These are phyloP conservation scores for Chaetogeoica ovagalla DNA, from an alignment of 2,888 invertebrate genomes.

Conservation along the genomic window DNA sequence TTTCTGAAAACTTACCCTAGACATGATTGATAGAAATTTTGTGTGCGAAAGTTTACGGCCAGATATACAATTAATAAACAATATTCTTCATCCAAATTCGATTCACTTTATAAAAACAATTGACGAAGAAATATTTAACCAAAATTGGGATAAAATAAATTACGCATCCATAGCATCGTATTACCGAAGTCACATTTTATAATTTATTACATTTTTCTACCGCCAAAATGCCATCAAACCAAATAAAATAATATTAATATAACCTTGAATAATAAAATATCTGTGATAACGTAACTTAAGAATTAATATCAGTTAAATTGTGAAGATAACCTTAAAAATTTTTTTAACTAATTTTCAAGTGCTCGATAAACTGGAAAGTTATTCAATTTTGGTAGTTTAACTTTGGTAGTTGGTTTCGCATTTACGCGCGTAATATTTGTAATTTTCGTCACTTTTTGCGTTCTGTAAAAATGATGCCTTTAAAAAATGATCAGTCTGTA, in stretches of 20 bases:
- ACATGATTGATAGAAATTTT: background rate
- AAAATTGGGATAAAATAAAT: background rate
- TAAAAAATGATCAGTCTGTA: background rate
- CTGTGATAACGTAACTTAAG: no score
- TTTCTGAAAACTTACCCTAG: background rate
- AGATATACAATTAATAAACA: background rate
- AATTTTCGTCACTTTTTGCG: background rate
- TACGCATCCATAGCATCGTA: no score
- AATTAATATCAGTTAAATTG: no score
- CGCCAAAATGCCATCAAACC: background rate
- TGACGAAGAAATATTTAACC: background rate
- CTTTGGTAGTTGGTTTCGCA: background rate
- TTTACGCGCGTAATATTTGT: background rate
- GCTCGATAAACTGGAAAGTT: no score
- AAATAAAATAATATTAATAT: no score
- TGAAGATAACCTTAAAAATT: no score
- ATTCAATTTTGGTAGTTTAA: no score
- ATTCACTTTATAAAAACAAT: background rate
- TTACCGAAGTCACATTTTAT: no score
- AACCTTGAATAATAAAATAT: no score
- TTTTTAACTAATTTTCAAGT: no score
- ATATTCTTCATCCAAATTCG: background rate
- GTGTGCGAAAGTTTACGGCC: background rate
- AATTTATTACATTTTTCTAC: no score
- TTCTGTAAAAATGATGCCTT: slow-evolving; percentile 20